These are phyloP conservation scores for Hemicordylus capensis DNA, from an alignment of 2,113 vertebrate species.

Conservation along the genomic window DNA sequence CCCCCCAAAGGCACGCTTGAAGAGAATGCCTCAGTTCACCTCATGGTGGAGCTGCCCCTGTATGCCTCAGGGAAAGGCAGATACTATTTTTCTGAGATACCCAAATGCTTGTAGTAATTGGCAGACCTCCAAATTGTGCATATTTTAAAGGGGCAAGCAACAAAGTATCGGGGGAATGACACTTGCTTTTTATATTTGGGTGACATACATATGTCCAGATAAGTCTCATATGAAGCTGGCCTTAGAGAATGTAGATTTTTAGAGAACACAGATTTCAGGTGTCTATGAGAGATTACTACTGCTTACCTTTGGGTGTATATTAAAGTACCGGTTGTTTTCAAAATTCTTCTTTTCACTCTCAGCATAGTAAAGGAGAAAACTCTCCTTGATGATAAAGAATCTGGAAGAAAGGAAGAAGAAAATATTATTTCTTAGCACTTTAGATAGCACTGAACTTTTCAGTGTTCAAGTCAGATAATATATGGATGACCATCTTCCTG, in stretches of 20 bases:
- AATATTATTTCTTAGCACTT: not conserved
- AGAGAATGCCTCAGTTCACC: too few relatives aligned
- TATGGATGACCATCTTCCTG: not conserved
- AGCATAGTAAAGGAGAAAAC: slow-evolving; percentile 95
- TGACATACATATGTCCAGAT: not conserved
- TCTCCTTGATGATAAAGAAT: slow-evolving; percentile 98
- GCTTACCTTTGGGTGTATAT: slow-evolving; percentile 96
- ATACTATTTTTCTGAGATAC: too few relatives aligned
- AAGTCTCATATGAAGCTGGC: not conserved
- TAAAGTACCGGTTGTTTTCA: slow-evolving; percentile 93
- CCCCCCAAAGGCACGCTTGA: too few relatives aligned
- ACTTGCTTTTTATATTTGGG: not conserved
- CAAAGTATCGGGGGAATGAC: not conserved
- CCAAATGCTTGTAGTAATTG: too few relatives aligned
- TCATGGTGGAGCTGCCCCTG: too few relatives aligned
- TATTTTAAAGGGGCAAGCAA: not conserved
- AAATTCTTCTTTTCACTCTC: slow-evolving; percentile 94
- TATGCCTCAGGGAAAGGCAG: too few relatives aligned
- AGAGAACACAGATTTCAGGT: not conserved
- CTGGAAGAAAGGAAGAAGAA: slow-evolving; percentile 68
- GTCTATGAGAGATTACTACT: rapidly evolving
- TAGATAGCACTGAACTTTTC: not conserved
- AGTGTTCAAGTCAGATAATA: not conserved
- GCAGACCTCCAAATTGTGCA: too few relatives aligned
- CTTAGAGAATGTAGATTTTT: not conserved